Evolutionary conservation across 1,140 invertebrate genomes (phyloP), one percentile per base, ranked within the genome.

Genomic region (Dreissena rostriformis): DNA sequence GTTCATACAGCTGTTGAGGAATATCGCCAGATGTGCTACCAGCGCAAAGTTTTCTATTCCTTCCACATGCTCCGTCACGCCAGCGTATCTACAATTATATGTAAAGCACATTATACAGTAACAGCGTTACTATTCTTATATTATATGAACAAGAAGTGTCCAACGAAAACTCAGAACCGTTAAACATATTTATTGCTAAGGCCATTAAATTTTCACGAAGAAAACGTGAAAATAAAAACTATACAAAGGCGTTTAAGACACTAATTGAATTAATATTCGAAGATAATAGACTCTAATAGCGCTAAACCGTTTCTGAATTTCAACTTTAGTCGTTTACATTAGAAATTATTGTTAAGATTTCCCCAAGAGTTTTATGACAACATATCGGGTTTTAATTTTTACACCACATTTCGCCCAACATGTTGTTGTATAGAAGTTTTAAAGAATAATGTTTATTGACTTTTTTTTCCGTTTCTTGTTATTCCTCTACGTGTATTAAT

Each of bases 1-100:
- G 12, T 61, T 61, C 57, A 61, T 19, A 6, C 97, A 97, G 85
- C 96, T 97, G 93, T 98, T 98, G 52, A 96, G 96, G 91, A 97
- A 97, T 91, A 96, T 82, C 4, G 90, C 76, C 85, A 78, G 88
- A 76, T 91, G 90, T 22, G 88, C 83, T 29, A 86, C 84, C 52
- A 90, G 63, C 24, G 87, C 86, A 55, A 90, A 65, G 26, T 70
- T 76, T 4, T 28, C 52, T 19, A 77, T 66, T 14, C 12, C 49
- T 15, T 71, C 68, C 24, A 28, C 26, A 10, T 29, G n/a, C 1
- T 28, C n/a, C 29, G n/a, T n/a, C 4, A 39, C 11, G 7, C 17
- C 49, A 29, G 68, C 39, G 22, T 39, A 39, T 17, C 28, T 49
- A 39, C 0, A n/a, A 39, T 22, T 11, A 39, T 7, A 71, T 22